Conservation (phyloP, 2,797 vertebrate genomes). For the Erethizon dorsatum region DNA sequence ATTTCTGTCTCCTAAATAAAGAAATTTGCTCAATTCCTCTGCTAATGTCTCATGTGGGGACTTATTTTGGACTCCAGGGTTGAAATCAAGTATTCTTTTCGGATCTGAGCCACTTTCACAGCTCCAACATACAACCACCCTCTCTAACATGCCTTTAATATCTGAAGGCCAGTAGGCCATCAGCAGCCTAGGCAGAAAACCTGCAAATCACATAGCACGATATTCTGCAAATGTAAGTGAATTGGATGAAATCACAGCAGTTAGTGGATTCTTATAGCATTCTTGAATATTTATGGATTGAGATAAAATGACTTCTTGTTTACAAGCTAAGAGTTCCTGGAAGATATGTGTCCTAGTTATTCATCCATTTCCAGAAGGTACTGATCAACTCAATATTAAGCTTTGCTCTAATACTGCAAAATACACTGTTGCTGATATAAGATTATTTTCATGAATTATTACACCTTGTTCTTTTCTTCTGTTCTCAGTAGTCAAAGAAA, state of each 20-base stretch:
- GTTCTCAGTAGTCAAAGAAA: slow-evolving; percentile 45
- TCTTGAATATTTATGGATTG: slow-evolving; percentile 8
- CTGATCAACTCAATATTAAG: background rate
- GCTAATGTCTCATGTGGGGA: background rate
- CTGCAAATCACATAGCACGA: background rate
- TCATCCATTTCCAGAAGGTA: background rate
- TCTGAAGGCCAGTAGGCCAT: background rate
- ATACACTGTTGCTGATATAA: background rate
- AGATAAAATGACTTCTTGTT: slow-evolving; percentile 61
- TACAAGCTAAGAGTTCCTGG: background rate
- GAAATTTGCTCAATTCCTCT: background rate
- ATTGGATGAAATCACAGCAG: slow-evolving; percentile 8
- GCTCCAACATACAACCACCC: background rate
- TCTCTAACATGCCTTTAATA: background rate
- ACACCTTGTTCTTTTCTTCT: background rate
- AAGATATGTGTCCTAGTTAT: background rate
- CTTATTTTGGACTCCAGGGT: background rate
- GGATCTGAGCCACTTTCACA: background rate
- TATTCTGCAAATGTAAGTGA: background rate
- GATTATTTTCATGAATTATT: slow-evolving; percentile 34
- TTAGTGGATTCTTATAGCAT: background rate
- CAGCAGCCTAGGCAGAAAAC: background rate
- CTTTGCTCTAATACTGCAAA: background rate
- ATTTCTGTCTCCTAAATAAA: slow-evolving; percentile 7
- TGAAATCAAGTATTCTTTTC: slow-evolving; percentile 17